phyloP scores from a whole-genome alignment of 2,113 vertebrate species.

The Cyanocitta stelleri region DNA sequence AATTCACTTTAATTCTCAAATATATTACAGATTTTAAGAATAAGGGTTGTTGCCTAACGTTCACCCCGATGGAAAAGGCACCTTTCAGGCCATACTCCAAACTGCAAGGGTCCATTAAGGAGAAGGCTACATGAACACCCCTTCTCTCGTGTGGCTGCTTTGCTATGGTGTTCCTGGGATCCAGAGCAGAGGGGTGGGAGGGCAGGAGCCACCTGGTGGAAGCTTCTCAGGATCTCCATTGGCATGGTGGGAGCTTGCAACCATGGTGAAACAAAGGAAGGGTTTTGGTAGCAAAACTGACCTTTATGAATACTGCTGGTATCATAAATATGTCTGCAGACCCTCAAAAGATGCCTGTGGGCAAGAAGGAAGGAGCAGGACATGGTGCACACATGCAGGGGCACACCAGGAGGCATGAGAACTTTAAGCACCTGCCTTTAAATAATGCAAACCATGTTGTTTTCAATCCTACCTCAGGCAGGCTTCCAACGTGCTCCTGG shows the following conservation, averaged over 20 bases:
- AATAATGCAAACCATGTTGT: not conserved
- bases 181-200: not conserved
- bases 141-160: rapidly evolving
- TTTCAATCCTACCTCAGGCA: not conserved
- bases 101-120: not conserved
- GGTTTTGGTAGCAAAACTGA: not conserved
- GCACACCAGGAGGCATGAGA: not conserved
- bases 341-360: not conserved
- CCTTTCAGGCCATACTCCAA: not conserved
- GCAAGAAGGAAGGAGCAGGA: not conserved
- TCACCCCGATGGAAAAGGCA: not conserved
- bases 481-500: rapidly evolving
- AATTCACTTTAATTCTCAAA: not conserved
- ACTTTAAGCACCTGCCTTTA: not conserved
- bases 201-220: not conserved
- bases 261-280: not conserved
- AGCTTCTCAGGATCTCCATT: not conserved
- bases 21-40: not conserved
- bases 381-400: not conserved
- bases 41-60: not conserved
- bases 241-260: not conserved
- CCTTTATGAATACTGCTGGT: not conserved
- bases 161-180: not conserved
- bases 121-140: not conserved
- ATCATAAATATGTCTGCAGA: not conserved